Conservation (phyloP, 2,888 invertebrate genomes). For the Tuta absoluta region DNA sequence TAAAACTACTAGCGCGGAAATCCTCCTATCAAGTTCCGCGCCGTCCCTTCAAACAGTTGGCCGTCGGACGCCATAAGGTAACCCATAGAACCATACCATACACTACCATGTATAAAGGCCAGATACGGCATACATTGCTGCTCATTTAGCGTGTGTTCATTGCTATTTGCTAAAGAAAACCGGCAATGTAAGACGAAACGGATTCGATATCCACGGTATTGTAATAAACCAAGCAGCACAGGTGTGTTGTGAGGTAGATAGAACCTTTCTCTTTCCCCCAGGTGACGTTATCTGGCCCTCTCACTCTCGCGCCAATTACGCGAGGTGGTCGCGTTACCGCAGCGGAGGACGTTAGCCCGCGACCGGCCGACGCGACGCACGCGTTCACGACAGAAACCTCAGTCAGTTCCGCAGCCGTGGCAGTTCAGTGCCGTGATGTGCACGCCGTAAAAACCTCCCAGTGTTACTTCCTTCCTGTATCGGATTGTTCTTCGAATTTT, state of each 20-base stretch:
- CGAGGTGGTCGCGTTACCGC: slow-evolving; percentile 51
- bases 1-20: slow-evolving; percentile 63
- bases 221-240: slow-evolving; percentile 54
- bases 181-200: too few species aligned
- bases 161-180: too few species aligned
- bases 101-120: too few species aligned
- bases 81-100: too few species aligned
- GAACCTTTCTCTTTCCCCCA: slow-evolving; percentile 61
- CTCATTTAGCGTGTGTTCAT: too few species aligned
- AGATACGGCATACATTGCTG: too few species aligned
- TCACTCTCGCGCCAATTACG: slow-evolving; percentile 63
- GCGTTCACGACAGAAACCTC: slow-evolving; percentile 40
- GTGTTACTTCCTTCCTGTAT: slow-evolving; percentile 52
- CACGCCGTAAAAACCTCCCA: slow-evolving; percentile 61
- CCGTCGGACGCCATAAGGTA: slow-evolving; percentile 36
- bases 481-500: slow-evolving; percentile 49
- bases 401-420: slow-evolving; percentile 50
- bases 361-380: slow-evolving; percentile 59
- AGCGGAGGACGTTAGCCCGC: slow-evolving; percentile 70
- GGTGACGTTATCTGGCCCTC: slow-evolving; percentile 53
- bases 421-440: slow-evolving; percentile 68
- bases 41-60: slow-evolving; percentile 45
- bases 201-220: too few species aligned
- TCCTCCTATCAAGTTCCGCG: slow-evolving; percentile 44
- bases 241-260: slow-evolving; percentile 59